phyloP scores from a whole-genome alignment of 2,888 invertebrate genomes.

The Ethmia dodecea region DNA sequence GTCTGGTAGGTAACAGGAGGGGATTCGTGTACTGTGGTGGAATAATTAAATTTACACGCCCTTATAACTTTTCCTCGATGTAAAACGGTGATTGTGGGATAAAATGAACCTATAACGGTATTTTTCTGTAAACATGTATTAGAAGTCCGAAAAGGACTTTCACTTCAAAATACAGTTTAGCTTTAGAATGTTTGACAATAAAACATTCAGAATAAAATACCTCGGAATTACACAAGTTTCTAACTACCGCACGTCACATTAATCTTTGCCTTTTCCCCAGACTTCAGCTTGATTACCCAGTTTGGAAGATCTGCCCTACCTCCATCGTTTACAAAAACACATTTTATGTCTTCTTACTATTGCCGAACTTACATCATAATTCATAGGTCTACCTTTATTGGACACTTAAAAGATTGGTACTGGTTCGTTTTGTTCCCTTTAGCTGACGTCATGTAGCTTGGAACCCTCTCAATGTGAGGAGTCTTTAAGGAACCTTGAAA shows the following conservation, averaged over 20 bases:
- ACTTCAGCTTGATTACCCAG: conserved; percentile 6
- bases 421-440: conserved; percentile 11
- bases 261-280: conserved; percentile 10
- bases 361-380: too few relatives aligned
- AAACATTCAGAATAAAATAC: too few relatives aligned
- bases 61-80: conserved; percentile 21
- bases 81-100: conserved; percentile 5
- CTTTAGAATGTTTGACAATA: too few relatives aligned
- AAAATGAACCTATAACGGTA: too few relatives aligned
- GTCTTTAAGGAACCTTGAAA: too few relatives aligned
- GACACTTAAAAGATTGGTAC: conserved; percentile 6
- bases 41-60: conserved; percentile 40
- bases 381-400: conserved; percentile 12
- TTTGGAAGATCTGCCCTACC: conserved; percentile 10
- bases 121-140: too few relatives aligned
- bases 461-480: conserved; percentile 23
- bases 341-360: conserved; percentile 3
- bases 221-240: too few relatives aligned
- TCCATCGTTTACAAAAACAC: conserved; percentile 2
- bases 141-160: too few relatives aligned
- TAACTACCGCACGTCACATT: conserved; percentile 6
- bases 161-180: too few relatives aligned
- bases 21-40: conserved; percentile 27
- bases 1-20: conserved; percentile 4
- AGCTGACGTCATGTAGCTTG: conserved; percentile 25